Evolutionary conservation across 2,113 vertebrate genomes (phyloP), one percentile per base, ranked within the genome.

Genomic region (Glaucomys volans): DNA sequence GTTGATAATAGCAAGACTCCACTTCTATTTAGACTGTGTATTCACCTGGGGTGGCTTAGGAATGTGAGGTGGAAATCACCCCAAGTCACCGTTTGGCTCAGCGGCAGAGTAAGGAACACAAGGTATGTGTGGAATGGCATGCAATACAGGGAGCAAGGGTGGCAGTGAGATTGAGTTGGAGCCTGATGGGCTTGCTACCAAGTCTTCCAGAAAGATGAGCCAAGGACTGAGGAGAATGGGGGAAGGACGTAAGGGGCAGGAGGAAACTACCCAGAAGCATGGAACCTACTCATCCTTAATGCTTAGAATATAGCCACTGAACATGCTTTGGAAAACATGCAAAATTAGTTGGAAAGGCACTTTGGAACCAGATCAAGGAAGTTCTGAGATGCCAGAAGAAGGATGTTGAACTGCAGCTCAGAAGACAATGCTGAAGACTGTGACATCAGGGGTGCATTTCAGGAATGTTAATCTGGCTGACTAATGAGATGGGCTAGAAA

Each of bases 391-490:
- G 72, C 57, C 52, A 44, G 52, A 57, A 84, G 37, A 71, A 87
- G n/a, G 40, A 95, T 24, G 35, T 0, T 54, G 66, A 81, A 87
- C 50, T 89, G 76, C 40, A 37, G n/a, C 37, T 76, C 74, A 67
- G 52, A 85, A 93, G 85, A 80, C 57, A 90, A 84, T 59, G 77
- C 0, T 40, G 67, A 96, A 81, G 76, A 76, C 66, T 10, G n/a
- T 95, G 71, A 94, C 72, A 40, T 62, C 52, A 54, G 35, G 47
- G n/a, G 54, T 93, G 77, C 77, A 88, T 93, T 95, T 97, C 86
- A 95, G 89, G 91, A 96, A 95, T 86, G 91, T 89, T 85, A 66
- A 88, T 94, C 91, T 80, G 42, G 83, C 93, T 42, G 13, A 85
- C 52, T 74, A 95, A 94, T 8, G 84, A 71, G 82, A 91, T 47